These are phyloP conservation scores for Abramis brama DNA, from an alignment of 2,113 vertebrate genomes.

Conservation along the genomic window DNA sequence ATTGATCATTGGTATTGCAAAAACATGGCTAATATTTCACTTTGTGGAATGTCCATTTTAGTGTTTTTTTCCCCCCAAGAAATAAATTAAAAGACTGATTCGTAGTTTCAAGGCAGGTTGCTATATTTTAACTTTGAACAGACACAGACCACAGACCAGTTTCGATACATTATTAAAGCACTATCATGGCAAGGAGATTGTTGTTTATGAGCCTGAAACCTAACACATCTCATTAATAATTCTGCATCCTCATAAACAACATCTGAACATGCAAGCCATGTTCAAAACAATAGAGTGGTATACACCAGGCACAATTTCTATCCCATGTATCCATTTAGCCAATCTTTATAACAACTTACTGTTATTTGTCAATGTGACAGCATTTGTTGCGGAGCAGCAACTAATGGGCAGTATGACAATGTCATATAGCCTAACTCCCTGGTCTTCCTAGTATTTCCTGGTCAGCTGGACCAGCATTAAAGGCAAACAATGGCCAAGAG, in stretches of 20 bases:
- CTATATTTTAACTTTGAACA: neutral
- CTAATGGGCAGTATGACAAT: neutral
- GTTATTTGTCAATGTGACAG: conserved; percentile 3
- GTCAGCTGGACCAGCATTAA: conserved; percentile 8
- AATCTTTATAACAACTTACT: neutral
- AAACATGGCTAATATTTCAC: neutral
- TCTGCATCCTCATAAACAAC: neutral
- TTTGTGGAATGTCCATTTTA: neutral
- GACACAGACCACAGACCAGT: neutral
- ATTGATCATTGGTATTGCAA: neutral
- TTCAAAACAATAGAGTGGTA: neutral
- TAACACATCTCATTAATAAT: conserved; percentile 12
- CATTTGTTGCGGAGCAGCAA: neutral
- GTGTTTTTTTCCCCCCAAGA: neutral
- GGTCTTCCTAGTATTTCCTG: neutral
- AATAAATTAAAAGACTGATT: neutral
- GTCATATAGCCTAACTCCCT: neutral
- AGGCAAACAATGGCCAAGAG: neutral
- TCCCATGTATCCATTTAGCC: neutral
- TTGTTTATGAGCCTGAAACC: conserved; percentile 1
- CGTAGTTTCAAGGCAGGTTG: neutral
- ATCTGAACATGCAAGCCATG: neutral
- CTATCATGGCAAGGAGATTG: neutral
- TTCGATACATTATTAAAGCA: neutral
- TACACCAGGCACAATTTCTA: neutral